Percentiles rank a stretch among this genome's conserved stretches.
These are phyloP conservation scores for Perccottus glenii DNA, from an alignment of 2,113 vertebrate species.

Conservation along the genomic window DNA sequence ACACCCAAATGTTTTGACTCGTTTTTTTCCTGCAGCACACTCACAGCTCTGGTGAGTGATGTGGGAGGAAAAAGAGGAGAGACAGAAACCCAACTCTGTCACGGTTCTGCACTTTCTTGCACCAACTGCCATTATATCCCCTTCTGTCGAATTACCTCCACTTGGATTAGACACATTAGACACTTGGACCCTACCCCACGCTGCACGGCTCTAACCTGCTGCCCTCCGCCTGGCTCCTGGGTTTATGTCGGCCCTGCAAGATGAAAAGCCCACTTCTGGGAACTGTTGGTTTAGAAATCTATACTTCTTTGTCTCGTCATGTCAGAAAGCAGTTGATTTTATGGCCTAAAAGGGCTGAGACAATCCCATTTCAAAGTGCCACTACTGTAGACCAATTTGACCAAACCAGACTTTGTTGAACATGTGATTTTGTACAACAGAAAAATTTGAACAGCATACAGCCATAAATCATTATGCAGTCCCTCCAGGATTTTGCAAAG, in stretches of 20 bases:
- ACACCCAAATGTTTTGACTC: constrained; percentile 38
- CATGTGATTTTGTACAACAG: neutral
- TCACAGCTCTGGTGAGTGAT: constrained; percentile 50
- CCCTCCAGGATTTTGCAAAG: no score
- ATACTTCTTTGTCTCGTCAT: constrained; percentile 19
- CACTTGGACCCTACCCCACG: constrained; percentile 40
- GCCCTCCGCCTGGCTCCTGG: constrained; percentile 22
- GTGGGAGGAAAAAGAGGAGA: constrained; percentile 40
- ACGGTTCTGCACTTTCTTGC: constrained; percentile 39
- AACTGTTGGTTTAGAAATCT: constrained; percentile 49
- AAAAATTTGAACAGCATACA: no score
- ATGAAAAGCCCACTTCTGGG: constrained; percentile 32
- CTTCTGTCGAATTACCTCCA: constrained; percentile 42
- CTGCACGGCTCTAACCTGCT: constrained; percentile 23
- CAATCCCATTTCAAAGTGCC: constrained; percentile 1
- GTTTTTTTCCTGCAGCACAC: constrained; percentile 12
- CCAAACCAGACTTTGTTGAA: constrained; percentile 12
- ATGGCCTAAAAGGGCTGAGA: constrained; percentile 7
- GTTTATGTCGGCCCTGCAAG: constrained; percentile 37
- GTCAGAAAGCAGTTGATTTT: constrained; percentile 25
- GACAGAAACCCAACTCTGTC: constrained; percentile 56
- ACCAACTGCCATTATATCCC: constrained; percentile 52
- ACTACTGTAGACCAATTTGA: constrained; percentile 10
- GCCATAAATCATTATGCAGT: no score
- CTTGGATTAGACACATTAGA: no score